Evolutionary conservation across 37 sponge, comb jelly and placozoan species (phyloP), one percentile per base, ranked within the genome.

Genomic region (Ephydatia muelleri): DNA sequence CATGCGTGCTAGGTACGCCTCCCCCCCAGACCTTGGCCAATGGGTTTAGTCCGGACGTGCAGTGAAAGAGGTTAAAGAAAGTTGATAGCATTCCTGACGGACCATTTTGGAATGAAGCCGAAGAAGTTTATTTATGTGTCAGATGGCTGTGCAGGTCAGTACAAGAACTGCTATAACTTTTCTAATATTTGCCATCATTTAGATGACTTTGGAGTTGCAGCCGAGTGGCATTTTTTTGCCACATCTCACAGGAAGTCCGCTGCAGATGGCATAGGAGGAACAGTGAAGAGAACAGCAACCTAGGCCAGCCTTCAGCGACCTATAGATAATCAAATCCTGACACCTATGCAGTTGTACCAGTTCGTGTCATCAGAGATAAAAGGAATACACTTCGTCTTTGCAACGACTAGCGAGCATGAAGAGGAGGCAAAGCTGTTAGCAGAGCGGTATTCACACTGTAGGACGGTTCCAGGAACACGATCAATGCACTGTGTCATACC

Each of bases 231-330:
- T 35, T 83, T 83, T 28, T 83, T 65, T 29, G 82, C 82, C 28
- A 81, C 82, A 38, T 69, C 82, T 27, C 82, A 81, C 81, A 82
- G 86, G 16, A 90, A 90, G 43, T 78, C 83, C 26, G 83, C 91
- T 34, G 82, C 83, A 70, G 83, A 86, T 86, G 86, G 91, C 31
- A 26, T 91, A 22, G 91, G 91, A 70, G 86, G 91, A 9, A 90
- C 91, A 25, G 86, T 90, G 33, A 90, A 85, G 29, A 72, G 86
- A 27, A 68, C 82, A 25, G 91, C 91, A 39, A 79, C 86, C 49
- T 49, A 73, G 30, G 86, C 86, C 47, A 91, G 86, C 79, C 31
- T 86, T 4, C 78, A 85, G 38, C 38, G 73, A 22, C 77, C 86
- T 34, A 76, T 81, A 21, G 65, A 67, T 11, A 68, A 86, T 49